Conservation (phyloP, 2,888 invertebrate genomes). For the Eudiplozoon nipponicum region DNA sequence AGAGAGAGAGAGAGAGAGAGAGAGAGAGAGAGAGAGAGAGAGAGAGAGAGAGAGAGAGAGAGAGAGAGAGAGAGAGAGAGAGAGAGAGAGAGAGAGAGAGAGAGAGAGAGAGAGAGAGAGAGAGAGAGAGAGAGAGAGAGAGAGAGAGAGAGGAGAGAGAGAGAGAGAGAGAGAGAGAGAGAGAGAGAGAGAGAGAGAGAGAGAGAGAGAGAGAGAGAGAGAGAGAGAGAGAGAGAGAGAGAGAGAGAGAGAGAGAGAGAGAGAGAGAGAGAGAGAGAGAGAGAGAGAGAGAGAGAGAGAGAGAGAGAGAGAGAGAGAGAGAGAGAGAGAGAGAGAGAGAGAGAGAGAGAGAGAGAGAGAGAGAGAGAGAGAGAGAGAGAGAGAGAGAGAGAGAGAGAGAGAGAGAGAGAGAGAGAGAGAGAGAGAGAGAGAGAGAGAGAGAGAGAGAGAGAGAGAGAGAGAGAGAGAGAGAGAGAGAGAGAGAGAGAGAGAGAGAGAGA, state of each 20-base stretch:
- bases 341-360: slow-evolving; percentile 7
- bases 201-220: slow-evolving; percentile 4
- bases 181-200: slow-evolving; percentile 4
- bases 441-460: too few relatives aligned
- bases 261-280: slow-evolving; percentile 2
- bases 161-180: slow-evolving; percentile 5
- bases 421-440: too few relatives aligned
- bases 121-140: slow-evolving; percentile 9
- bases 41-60: neutral
- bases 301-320: neutral
- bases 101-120: slow-evolving; percentile 1
- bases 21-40: slow-evolving; percentile 1
- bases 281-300: slow-evolving; percentile 3
- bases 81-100: slow-evolving; percentile 6
- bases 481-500: too few relatives aligned
- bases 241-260: neutral
- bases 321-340: neutral
- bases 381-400: neutral
- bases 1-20: slow-evolving; percentile 5
- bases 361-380: slow-evolving; percentile 4
- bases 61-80: neutral
- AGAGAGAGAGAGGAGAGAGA: slow-evolving; percentile 4
- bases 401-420: too few relatives aligned
- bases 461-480: too few relatives aligned
- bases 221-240: slow-evolving; percentile 6